Evolutionary conservation across 2,113 vertebrate species (phyloP), one percentile per base, ranked within the genome.

Genomic region (Theristicus caerulescens): DNA sequence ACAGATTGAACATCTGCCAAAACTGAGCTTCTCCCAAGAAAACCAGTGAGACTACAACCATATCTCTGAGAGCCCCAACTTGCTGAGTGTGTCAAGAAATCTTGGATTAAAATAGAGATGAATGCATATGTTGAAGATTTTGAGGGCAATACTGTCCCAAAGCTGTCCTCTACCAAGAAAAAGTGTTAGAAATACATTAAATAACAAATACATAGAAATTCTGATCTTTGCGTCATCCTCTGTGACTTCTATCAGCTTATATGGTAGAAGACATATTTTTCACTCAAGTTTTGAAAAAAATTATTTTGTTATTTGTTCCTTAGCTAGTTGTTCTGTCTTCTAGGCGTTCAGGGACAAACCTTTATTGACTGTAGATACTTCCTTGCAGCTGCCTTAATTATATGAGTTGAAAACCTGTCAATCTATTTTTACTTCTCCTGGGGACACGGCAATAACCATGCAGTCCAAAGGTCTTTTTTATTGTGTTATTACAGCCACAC

Each of bases 381-480:
- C 54, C 64, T 71, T 74, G 59, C 11, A 65, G 55, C 46, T 88
- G 36, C 54, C 24, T 86, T 64, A 57, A 70, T 84, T 69, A 47
- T 17, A 47, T 1, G 3, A 51, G 26, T 5, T 51, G n/a, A 59
- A 72, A 90, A 79, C 2, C 15, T 38, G 24, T 54, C 52, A n/a
- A 34, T 90, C 54, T 88, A 7, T 70, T 95, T 95, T 88, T 81
- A 58, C 38, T 66, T 86, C n/a, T 73, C 42, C 58, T 21, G 82
- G 44, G 73, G 46, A 65, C 58, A 64, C 26, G 85, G 83, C 61
- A 93, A 52, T 77, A 78, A 51, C 44, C 31, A 26, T 5, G 3
- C 15, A 70, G 96, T 96, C 61, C 93, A 97, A 97, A 97, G 97
- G 95, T 94, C 96, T 86, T 38, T 70, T 95, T 96, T 79, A 95